Evolutionary conservation across 2,113 vertebrate genomes (phyloP).

Genomic region (Lepidothrix coronata): DNA sequence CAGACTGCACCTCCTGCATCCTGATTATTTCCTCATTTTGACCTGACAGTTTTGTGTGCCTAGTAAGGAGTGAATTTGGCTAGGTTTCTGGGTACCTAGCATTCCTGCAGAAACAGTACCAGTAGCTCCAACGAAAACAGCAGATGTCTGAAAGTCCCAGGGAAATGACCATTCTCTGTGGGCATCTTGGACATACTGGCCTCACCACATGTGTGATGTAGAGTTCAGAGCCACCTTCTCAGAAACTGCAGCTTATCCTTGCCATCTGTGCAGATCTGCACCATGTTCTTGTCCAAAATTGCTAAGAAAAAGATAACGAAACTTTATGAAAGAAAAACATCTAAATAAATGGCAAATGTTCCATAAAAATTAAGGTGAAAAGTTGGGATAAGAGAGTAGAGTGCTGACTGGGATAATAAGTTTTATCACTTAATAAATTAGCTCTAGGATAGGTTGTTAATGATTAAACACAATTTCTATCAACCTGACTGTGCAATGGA

Average conservation of each 20-base stretch:
- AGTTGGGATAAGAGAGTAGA: background rate
- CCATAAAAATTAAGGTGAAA: background rate
- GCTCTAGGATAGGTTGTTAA: background rate
- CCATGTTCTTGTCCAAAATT: background rate
- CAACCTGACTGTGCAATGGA: background rate
- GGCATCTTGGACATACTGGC: background rate
- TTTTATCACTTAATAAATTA: background rate
- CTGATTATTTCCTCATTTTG: background rate
- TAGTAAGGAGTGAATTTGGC: background rate
- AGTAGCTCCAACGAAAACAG: background rate
- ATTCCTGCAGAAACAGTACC: background rate
- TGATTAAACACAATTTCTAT: background rate
- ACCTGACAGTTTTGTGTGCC: background rate
- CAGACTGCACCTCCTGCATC: rapidly evolving
- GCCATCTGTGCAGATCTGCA: background rate
- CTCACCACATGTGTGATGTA: background rate
- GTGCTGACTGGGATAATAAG: background rate
- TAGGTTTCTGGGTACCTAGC: background rate
- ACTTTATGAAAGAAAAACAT: background rate
- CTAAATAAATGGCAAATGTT: background rate
- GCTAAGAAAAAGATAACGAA: background rate
- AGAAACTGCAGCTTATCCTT: background rate
- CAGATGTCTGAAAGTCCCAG: background rate
- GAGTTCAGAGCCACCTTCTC: background rate
- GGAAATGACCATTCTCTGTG: background rate